These are phyloP conservation scores for Heteromurus nitidus DNA, from an alignment of 2,888 invertebrate genomes.

Conservation along the genomic window DNA sequence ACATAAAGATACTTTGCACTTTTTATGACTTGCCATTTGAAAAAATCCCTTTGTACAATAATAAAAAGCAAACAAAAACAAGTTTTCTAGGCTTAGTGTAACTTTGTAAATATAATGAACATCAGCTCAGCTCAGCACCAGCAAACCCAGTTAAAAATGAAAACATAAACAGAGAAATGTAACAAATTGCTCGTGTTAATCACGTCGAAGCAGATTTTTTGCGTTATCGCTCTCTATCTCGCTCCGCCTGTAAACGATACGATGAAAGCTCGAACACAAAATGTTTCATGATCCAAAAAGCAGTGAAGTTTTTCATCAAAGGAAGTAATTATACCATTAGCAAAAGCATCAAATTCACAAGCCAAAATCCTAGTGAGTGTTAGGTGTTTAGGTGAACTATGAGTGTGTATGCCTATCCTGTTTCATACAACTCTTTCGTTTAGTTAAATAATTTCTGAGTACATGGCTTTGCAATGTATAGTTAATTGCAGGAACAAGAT, in stretches of 20 bases:
- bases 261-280: not conserved
- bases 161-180: constrained; percentile 6
- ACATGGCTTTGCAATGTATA: too few species aligned
- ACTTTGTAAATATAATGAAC: not conserved
- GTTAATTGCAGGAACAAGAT: too few species aligned
- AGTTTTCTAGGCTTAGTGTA: constrained; percentile 23
- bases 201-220: constrained; percentile 14
- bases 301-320: constrained; percentile 16
- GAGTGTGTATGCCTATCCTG: too few species aligned
- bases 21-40: constrained; percentile 19
- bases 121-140: not conserved
- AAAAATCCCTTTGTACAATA: constrained; percentile 11
- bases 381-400: too few species aligned
- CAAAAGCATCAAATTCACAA: too few species aligned
- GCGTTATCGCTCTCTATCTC: not conserved
- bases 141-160: constrained; percentile 4
- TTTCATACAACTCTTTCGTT: too few species aligned
- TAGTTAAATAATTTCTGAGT: too few species aligned
- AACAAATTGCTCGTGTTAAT: constrained; percentile 18
- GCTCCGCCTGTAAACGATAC: not conserved
- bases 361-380: too few species aligned
- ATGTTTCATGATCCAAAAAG: not conserved
- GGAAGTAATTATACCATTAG: constrained; percentile 6
- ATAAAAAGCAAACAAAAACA: constrained; percentile 21
- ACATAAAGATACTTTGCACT: constrained; percentile 11